Evolutionary conservation across 2,797 vertebrate genomes (phyloP).

Genomic region (Tadarida brasiliensis): DNA sequence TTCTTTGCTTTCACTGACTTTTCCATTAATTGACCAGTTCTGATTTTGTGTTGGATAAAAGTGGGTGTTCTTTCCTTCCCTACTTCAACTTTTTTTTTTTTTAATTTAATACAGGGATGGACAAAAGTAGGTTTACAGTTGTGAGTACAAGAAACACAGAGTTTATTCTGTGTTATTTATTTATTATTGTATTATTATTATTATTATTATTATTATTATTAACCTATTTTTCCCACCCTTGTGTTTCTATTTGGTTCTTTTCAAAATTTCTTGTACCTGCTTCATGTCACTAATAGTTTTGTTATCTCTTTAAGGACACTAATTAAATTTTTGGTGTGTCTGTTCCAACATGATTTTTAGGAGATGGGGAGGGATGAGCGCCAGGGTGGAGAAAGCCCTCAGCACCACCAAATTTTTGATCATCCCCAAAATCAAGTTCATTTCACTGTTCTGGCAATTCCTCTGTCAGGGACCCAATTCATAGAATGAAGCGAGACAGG

Average conservation of each 20-base stretch:
- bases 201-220: not conserved
- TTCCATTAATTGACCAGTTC: not conserved
- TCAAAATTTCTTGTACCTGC: not conserved
- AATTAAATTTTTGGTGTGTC: not conserved
- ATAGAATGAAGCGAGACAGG: not conserved
- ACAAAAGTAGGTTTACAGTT: not conserved
- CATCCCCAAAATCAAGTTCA: rapidly evolving
- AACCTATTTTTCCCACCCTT: not conserved
- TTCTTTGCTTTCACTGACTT: not conserved
- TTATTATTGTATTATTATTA: not conserved
- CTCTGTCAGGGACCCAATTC: not conserved
- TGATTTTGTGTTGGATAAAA: not conserved
- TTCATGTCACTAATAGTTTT: not conserved
- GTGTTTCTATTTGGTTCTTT: conserved; percentile 39
- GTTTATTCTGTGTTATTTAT: not conserved
- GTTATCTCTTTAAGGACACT: conserved; percentile 25
- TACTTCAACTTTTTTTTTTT: not conserved
- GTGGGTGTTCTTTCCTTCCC: not conserved
- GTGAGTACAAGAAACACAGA: not conserved
- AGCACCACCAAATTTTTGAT: not conserved
- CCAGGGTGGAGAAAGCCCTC: not conserved
- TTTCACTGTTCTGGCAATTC: not conserved
- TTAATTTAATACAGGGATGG: not conserved
- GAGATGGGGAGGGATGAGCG: not conserved
- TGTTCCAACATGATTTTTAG: not conserved